Evolutionary conservation across 1,140 invertebrate genomes (phyloP).

Genomic region (Ganaspis sp.): DNA sequence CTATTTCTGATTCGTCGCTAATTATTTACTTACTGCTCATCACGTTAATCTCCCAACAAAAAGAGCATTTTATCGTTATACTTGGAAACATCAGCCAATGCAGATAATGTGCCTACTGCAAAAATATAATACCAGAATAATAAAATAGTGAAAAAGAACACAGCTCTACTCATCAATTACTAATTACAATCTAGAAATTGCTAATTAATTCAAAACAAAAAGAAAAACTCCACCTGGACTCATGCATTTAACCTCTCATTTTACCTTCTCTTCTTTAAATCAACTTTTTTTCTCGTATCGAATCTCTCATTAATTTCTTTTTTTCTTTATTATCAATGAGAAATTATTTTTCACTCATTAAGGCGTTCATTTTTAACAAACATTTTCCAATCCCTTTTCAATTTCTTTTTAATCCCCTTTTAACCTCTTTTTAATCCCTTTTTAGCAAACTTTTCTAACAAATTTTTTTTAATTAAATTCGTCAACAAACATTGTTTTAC

Average conservation of each 20-base stretch:
- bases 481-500: too few relatives aligned
- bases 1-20: not conserved
- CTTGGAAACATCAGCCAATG: not conserved
- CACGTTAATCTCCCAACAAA: not conserved
- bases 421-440: too few relatives aligned
- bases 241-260: constrained; percentile 26
- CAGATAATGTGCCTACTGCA: not conserved
- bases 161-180: constrained; percentile 43
- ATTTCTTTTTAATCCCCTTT: too few relatives aligned
- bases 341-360: too few relatives aligned
- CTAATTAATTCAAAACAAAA: not conserved
- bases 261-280: too few relatives aligned
- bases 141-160: constrained; percentile 50
- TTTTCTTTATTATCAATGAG: too few relatives aligned
- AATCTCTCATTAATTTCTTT: too few relatives aligned
- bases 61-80: not conserved
- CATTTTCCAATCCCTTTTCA: too few relatives aligned
- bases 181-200: constrained; percentile 24
- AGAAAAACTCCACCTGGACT: constrained; percentile 34
- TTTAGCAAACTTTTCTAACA: too few relatives aligned
- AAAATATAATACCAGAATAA: not conserved
- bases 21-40: constrained; percentile 14
- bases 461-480: too few relatives aligned
- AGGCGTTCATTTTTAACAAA: too few relatives aligned
- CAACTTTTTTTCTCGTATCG: too few relatives aligned